Base-by-base conservation (phyloP, 1,140 invertebrate species). In the Watersipora subatra region DNA sequence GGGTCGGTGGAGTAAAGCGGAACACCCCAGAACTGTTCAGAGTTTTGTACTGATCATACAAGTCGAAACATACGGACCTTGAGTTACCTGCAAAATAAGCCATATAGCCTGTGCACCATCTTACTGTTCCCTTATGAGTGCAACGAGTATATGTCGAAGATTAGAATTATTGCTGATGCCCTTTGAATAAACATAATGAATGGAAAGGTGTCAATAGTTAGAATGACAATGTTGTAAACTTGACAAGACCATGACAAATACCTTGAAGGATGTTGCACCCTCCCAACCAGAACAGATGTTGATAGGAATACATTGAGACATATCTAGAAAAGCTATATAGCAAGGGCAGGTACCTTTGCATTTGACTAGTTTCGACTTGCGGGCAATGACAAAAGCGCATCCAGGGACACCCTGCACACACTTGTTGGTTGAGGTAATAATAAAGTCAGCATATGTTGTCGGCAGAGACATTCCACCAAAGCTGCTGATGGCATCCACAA, bases 401-500 rank as follows among this genome's bases (percentile, higher is more conserved):
- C 83, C 83, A 57, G 83, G 83, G 2, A 83, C 80, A 28, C 82
- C 82, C 71, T 83, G 75, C n/a, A 83, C 68, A 69, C 82, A 83
- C 69, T 84, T 84, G 71, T 84, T 84, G 27, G 82, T 81, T 3
- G 82, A 83, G 59, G 77, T 83, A 63, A 83, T 78, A 22, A 83
- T 61, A 69, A 77, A 82, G 69, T 83, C 81, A 2, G 81, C 71
- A 1, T 68, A 56, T 25, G 66, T 67, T 3, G 57, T 65, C 1
- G 71, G 64, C 15, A 82, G 62, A 65, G 82, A 75, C 7, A 81
- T 46, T 7, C 80, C 83, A 28, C 82, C 83, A 75, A 84, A 83
- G 67, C 78, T 81, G 65, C 82, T 83, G 81, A 84, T 83, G n/a
- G 79, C 81, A 76, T 84, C 83, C 20, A 84, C 81, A 70, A 84